Conservation (phyloP, 2,113 vertebrate species). For the Monopterus albus region DNA sequence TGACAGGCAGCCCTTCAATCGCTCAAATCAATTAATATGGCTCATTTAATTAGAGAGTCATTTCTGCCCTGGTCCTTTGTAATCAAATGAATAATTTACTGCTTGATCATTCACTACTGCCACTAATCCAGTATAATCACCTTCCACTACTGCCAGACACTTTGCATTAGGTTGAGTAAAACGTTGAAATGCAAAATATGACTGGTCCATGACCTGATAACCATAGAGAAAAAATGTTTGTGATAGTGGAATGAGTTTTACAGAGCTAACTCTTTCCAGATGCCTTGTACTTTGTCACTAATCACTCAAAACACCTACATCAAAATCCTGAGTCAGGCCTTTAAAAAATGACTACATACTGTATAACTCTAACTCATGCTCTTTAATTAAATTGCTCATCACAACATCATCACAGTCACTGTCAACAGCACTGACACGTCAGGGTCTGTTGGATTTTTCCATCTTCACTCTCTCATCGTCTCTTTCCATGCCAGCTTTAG, state of each 20-base stretch:
- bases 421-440: too few relatives aligned
- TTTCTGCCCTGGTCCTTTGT: constrained; percentile 80
- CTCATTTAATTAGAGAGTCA: constrained; percentile 78
- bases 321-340: constrained; percentile 23
- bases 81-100: constrained; percentile 82
- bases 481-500: too few relatives aligned
- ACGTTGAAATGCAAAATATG: constrained; percentile 65
- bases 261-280: constrained; percentile 36
- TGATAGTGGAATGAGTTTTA: constrained; percentile 53
- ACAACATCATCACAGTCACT: too few relatives aligned
- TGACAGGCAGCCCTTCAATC: constrained; percentile 80
- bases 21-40: constrained; percentile 82
- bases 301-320: constrained; percentile 43
- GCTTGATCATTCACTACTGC: constrained; percentile 79
- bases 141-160: constrained; percentile 69
- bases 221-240: constrained; percentile 32
- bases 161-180: constrained; percentile 67
- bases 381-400: constrained; percentile 11
- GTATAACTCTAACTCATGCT: too few relatives aligned
- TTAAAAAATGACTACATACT: constrained; percentile 5
- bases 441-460: too few relatives aligned
- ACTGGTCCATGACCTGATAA: constrained; percentile 60
- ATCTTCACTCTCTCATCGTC: too few relatives aligned
- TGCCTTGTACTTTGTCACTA: constrained; percentile 25
- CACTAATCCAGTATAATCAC: constrained; percentile 78